A percentile compares a stretch with the other conserved stretches of the same genome.
Evolutionary conservation across 2,888 invertebrate genomes (phyloP).

Genomic region (Xanthia togata): DNA sequence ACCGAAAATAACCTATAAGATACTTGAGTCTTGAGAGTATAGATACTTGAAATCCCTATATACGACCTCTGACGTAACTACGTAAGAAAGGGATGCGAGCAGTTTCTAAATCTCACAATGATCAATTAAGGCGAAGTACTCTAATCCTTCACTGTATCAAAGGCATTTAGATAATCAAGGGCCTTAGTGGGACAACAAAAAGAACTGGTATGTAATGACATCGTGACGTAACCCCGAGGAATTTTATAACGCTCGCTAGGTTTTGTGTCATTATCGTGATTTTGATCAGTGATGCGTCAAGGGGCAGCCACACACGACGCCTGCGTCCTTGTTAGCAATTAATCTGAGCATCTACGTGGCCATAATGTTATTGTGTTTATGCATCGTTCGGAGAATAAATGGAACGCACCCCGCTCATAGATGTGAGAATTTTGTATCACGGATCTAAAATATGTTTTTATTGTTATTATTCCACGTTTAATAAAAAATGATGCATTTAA

Average conservation of each 20-base stretch:
- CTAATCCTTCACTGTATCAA: conserved; percentile 81
- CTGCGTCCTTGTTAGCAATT: conserved; percentile 82
- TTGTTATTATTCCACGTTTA: not conserved
- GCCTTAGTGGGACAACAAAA: conserved; percentile 72
- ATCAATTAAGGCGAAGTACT: conserved; percentile 80
- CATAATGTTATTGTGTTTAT: conserved; percentile 70
- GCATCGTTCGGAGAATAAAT: conserved; percentile 58
- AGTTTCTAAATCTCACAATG: conserved; percentile 73
- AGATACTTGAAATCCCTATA: conserved; percentile 12
- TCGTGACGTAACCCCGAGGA: conserved; percentile 84
- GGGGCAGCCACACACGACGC: conserved; percentile 87
- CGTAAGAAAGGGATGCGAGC: not conserved
- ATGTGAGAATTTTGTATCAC: conserved; percentile 36
- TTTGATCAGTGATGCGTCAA: conserved; percentile 84
- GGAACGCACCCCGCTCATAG: conserved; percentile 28
- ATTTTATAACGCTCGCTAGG: conserved; percentile 84
- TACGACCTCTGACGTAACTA: conserved; percentile 3
- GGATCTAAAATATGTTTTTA: not conserved
- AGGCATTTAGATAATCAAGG: conserved; percentile 86
- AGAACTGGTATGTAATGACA: conserved; percentile 79
- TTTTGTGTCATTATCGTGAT: conserved; percentile 85
- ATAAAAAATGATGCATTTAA: not conserved
- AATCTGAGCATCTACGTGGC: conserved; percentile 78
- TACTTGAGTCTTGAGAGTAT: not conserved
- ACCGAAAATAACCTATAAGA: not conserved